Conservation (phyloP, 1,140 invertebrate genomes). For the Brachionus calyciflorus region DNA sequence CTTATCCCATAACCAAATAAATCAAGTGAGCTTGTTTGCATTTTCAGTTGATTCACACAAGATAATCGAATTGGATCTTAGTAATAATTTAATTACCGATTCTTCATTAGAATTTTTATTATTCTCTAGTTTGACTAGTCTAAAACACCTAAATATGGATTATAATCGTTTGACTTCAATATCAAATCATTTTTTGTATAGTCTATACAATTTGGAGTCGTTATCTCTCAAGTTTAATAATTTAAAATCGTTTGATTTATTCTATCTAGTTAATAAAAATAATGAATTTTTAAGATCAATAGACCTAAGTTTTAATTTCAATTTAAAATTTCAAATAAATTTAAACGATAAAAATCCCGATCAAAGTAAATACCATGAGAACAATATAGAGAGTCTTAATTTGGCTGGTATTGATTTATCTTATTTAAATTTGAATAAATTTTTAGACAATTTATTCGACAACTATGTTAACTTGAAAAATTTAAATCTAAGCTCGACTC, state of each 20-base stretch:
- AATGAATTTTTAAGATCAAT: neutral
- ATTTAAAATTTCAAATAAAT: conserved; percentile 2
- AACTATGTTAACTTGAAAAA: neutral
- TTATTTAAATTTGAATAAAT: conserved; percentile 3
- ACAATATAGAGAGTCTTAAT: neutral
- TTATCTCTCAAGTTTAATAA: neutral
- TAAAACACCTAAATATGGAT: conserved; percentile 5
- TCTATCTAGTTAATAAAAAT: conserved; percentile 17
- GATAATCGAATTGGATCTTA: neutral
- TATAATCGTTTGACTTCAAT: neutral
- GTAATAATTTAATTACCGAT: conserved; percentile 1
- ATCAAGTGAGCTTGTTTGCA: neutral
- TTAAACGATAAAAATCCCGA: neutral
- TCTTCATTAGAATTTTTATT: conserved; percentile 7
- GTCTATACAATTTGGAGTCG: neutral
- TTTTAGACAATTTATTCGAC: conserved; percentile 12
- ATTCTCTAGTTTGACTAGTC: conserved; percentile 10
- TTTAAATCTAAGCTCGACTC: conserved; percentile 18
- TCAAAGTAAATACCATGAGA: neutral
- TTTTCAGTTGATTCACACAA: conserved; percentile 1
- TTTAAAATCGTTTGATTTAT: conserved; percentile 12
- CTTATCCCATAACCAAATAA: conserved; percentile 19
- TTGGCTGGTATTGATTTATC: conserved; percentile 21
- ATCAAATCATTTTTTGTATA: conserved; percentile 25
- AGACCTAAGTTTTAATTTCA: conserved; percentile 6